Percentiles rank a stretch among this genome's conserved stretches.
phyloP scores from a whole-genome alignment of 1,140 invertebrate species.

The Prorops nasuta region DNA sequence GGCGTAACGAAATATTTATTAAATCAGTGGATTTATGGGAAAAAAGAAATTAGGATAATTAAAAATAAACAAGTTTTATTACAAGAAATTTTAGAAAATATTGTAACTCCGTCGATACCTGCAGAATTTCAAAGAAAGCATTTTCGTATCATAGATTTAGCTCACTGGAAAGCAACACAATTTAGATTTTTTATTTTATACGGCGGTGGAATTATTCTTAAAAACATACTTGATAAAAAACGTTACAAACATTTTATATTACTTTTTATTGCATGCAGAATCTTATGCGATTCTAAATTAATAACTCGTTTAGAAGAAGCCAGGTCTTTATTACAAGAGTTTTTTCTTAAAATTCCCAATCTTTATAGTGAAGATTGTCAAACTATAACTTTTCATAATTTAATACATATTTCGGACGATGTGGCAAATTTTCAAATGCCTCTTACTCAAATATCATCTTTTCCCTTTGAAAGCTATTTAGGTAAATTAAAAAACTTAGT shows the following conservation, averaged over 20 bases:
- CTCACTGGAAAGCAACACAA: conserved; percentile 24
- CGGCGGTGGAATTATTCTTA: conserved; percentile 17
- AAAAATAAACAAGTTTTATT: conserved; percentile 4
- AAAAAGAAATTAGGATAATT: conserved; percentile 10
- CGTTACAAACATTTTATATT: conserved; percentile 22
- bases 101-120: conserved; percentile 17
- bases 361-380: not conserved
- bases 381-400: conserved; percentile 14
- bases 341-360: not conserved
- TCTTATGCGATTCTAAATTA: conserved; percentile 9
- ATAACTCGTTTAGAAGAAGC: not conserved
- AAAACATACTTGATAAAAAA: conserved; percentile 4
- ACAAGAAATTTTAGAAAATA: conserved; percentile 9
- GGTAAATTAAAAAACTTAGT: conserved; percentile 1
- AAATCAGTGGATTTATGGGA: conserved; percentile 22
- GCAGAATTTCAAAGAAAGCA: conserved; percentile 21
- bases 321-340: conserved; percentile 13
- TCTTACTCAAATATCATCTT: conserved; percentile 7
- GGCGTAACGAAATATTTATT: conserved; percentile 33
- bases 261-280: conserved; percentile 16
- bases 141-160: conserved; percentile 9
- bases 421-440: not conserved
- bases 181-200: conserved; percentile 27
- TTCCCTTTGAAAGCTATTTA: conserved; percentile 16
- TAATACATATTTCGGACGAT: conserved; percentile 11